These are phyloP conservation scores for Heteractis magnifica DNA, from an alignment of 92 coral and sea anemone species.

Conservation along the genomic window DNA sequence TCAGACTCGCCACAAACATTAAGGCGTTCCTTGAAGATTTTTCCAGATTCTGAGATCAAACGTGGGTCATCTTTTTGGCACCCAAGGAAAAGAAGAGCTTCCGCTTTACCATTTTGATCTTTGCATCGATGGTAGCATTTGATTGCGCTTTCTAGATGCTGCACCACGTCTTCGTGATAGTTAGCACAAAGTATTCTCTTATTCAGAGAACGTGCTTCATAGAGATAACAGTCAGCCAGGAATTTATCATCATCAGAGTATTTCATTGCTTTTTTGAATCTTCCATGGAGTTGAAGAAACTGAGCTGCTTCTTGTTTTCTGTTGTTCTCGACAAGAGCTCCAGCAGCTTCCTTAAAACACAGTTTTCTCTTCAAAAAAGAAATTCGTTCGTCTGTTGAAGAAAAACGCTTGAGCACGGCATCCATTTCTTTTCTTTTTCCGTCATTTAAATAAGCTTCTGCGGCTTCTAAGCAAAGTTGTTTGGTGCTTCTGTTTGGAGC, in stretches of 20 bases:
- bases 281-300: slow-evolving; percentile 68
- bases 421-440: slow-evolving; percentile 66
- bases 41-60: slow-evolving; percentile 59
- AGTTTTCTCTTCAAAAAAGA: slow-evolving; percentile 68
- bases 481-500: slow-evolving; percentile 70
- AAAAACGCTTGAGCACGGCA: slow-evolving; percentile 64
- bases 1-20: slow-evolving; percentile 77
- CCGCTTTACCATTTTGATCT: slow-evolving; percentile 70
- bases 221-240: slow-evolving; percentile 72
- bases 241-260: slow-evolving; percentile 49
- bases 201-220: slow-evolving; percentile 46
- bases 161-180: slow-evolving; percentile 9
- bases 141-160: slow-evolving; percentile 48
- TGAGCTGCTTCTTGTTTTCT: slow-evolving; percentile 69
- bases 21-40: slow-evolving; percentile 40
- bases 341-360: slow-evolving; percentile 74
- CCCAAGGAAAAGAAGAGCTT: slow-evolving; percentile 66
- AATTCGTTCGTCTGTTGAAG: slow-evolving; percentile 73
- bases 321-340: slow-evolving; percentile 66
- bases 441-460: slow-evolving; percentile 62
- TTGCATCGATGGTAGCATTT: slow-evolving; percentile 50
- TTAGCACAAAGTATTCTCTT: not conserved
- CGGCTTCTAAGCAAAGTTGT: slow-evolving; percentile 69
- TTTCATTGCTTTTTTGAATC: slow-evolving; percentile 72
- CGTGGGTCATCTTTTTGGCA: slow-evolving; percentile 19